These are phyloP conservation scores for Poeciliopsis presidionis DNA, from an alignment of 2,797 vertebrate species.

Conservation along the genomic window DNA sequence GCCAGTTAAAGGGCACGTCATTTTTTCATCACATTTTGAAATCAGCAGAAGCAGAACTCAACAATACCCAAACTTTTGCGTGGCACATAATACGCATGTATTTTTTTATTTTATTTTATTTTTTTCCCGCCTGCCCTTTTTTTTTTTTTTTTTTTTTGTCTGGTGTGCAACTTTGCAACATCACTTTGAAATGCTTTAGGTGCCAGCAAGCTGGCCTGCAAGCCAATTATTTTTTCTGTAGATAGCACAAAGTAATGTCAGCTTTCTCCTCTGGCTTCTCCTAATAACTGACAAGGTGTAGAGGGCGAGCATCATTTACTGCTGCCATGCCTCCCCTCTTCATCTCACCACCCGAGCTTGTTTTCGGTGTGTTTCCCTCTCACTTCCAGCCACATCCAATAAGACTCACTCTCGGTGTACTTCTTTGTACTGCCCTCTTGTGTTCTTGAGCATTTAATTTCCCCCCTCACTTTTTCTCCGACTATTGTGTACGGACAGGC, in stretches of 20 bases:
- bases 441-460: constrained; percentile 53
- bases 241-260: constrained; percentile 76
- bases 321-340: constrained; percentile 69
- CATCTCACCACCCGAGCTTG: constrained; percentile 62
- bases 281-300: constrained; percentile 80
- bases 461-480: constrained; percentile 40
- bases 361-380: constrained; percentile 60
- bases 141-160: constrained; percentile 25
- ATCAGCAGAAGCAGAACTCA: neutral
- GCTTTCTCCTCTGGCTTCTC: constrained; percentile 75
- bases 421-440: constrained; percentile 60
- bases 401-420: constrained; percentile 42
- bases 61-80: neutral
- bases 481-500: constrained; percentile 6
- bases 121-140: constrained; percentile 2
- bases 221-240: constrained; percentile 76
- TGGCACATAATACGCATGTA: neutral
- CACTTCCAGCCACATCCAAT: constrained; percentile 54
- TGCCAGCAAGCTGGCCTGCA: constrained; percentile 52
- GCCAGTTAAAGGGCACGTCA: neutral
- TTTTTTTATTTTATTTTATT: constrained; percentile 12
- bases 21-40: neutral
- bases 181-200: constrained; percentile 52
- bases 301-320: constrained; percentile 75
- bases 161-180: constrained; percentile 56